Percentiles rank a stretch among this genome's conserved stretches.
These are phyloP conservation scores for Dreissena polymorpha DNA, from an alignment of 1,140 invertebrate genomes.

Conservation along the genomic window DNA sequence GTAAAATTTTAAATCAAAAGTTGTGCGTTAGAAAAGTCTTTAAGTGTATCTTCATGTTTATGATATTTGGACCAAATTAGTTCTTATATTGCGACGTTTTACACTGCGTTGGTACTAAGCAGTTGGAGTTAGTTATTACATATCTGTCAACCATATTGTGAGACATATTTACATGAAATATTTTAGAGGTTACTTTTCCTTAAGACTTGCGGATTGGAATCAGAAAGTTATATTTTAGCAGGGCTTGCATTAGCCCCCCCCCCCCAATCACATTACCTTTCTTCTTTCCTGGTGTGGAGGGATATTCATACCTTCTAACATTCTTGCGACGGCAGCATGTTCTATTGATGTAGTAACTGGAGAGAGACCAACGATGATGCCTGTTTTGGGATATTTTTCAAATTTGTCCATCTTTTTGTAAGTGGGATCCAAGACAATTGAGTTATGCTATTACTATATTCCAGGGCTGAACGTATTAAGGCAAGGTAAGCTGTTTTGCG, in stretches of 20 bases:
- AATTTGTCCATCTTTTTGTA: background rate
- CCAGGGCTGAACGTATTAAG: background rate
- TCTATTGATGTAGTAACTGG: background rate
- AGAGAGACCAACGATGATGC: background rate
- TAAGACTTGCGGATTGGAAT: background rate
- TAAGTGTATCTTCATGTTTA: background rate
- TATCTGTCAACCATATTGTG: background rate
- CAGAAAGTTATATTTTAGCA: constrained; percentile 11
- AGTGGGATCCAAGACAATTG: background rate
- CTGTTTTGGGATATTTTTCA: background rate
- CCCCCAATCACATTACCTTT: constrained; percentile 6
- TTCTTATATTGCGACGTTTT: background rate
- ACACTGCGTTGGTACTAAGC: background rate
- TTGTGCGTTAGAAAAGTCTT: background rate
- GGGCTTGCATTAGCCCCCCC: background rate
- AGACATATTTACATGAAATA: background rate
- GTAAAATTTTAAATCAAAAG: too few species aligned
- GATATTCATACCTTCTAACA: background rate
- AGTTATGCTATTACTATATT: too few species aligned
- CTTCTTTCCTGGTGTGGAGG: background rate
- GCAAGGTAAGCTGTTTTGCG: constrained; percentile 14
- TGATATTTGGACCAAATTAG: background rate
- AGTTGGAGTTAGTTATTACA: background rate
- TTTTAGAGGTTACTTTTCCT: background rate
- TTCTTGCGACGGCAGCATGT: background rate